These are phyloP conservation scores for Ceramica pisi DNA, from an alignment of 2,888 invertebrate species.

Conservation along the genomic window DNA sequence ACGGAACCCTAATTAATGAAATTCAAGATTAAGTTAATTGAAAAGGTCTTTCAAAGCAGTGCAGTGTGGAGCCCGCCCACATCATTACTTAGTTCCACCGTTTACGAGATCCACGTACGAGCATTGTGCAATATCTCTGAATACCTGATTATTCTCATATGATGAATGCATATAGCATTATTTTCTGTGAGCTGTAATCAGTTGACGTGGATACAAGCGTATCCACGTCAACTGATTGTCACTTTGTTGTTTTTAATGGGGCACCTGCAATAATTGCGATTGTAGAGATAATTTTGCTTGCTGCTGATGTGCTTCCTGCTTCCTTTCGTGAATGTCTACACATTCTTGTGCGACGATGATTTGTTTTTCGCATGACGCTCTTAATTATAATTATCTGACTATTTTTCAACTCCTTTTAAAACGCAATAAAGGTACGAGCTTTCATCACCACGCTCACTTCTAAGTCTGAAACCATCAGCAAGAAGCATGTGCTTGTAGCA, in stretches of 20 bases:
- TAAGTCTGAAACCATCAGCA: neutral
- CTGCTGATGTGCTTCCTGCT: slow-evolving; percentile 2
- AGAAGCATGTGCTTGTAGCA: neutral
- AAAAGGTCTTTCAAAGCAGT: slow-evolving; percentile 25
- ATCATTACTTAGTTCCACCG: slow-evolving; percentile 22
- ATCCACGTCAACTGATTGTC: too few species aligned
- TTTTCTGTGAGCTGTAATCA: slow-evolving; percentile 2
- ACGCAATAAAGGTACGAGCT: neutral
- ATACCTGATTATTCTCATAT: slow-evolving; percentile 34
- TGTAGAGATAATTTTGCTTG: slow-evolving; percentile 1
- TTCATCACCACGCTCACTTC: neutral
- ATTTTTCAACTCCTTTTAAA: neutral
- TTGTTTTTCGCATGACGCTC: neutral
- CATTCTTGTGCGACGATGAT: neutral
- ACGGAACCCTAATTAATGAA: too few species aligned
- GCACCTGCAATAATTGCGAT: slow-evolving; percentile 16
- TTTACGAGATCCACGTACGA: slow-evolving; percentile 24
- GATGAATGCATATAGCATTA: slow-evolving; percentile 14
- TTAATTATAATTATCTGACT: too few species aligned
- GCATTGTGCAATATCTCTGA: slow-evolving; percentile 37
- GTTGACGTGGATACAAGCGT: neutral
- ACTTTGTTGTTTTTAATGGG: slow-evolving; percentile 29
- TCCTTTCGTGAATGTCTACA: neutral
- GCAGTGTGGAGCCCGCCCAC: slow-evolving; percentile 16
- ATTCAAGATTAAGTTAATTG: slow-evolving; percentile 3